Percentiles rank a stretch among this genome's conserved stretches.
Conservation (phyloP, 1,140 invertebrate genomes). For the Procambarus virginalis region DNA sequence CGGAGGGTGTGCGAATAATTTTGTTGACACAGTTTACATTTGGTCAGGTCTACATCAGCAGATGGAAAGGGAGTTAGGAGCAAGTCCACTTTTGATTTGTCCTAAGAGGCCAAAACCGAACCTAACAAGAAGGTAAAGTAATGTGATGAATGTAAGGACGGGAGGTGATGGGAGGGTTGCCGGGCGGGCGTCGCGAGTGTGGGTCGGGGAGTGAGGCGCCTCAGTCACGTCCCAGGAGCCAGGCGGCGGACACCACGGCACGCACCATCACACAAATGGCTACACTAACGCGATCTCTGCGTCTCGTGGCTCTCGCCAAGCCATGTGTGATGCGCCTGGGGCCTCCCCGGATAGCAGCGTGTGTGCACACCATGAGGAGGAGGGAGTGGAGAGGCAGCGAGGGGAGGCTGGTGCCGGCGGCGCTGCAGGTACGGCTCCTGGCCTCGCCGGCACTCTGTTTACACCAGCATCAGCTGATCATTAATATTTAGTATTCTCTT, state of each 20-base stretch:
- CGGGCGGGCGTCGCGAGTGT: too few species aligned
- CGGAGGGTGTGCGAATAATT: too few species aligned
- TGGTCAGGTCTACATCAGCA: too few species aligned
- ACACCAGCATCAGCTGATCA: conserved; percentile 27
- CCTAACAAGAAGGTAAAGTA: too few species aligned
- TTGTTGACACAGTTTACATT: too few species aligned
- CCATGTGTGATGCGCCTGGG: background rate
- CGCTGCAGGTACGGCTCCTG: background rate
- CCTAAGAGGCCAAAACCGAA: too few species aligned
- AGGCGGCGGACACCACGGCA: background rate
- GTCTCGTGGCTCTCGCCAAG: conserved; percentile 4
- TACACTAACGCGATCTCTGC: conserved; percentile 17
- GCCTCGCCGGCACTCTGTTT: conserved; percentile 26
- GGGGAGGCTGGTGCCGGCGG: background rate
- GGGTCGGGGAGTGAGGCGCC: too few species aligned
- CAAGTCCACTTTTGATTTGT: too few species aligned
- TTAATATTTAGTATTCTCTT: background rate
- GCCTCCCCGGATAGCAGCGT: conserved; percentile 19
- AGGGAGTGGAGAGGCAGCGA: background rate
- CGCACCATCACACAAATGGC: conserved; percentile 28
- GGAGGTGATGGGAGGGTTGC: too few species aligned
- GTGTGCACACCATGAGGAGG: conserved; percentile 7
- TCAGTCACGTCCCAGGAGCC: too few species aligned
- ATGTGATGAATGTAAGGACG: too few species aligned
- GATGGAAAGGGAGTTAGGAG: too few species aligned